Conservation (phyloP, 1,140 invertebrate species). For the Drosophila oshimai region DNA sequence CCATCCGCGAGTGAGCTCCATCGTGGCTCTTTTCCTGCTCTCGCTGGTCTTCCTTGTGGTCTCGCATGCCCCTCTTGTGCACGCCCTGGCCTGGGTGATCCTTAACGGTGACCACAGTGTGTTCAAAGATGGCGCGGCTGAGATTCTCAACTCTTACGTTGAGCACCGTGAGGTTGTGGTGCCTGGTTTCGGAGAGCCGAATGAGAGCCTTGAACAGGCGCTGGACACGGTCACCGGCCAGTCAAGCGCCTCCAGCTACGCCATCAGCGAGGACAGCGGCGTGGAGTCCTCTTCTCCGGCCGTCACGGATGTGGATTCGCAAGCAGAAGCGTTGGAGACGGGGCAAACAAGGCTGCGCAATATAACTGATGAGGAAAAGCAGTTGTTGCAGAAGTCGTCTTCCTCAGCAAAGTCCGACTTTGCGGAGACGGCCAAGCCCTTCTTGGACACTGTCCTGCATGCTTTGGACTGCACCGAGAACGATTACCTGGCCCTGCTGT, state of each 20-base stretch:
- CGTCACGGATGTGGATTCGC: conserved; percentile 27
- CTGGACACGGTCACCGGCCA: conserved; percentile 82
- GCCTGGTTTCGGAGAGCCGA: conserved; percentile 83
- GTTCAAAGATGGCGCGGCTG: conserved; percentile 88
- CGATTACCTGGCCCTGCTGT: conserved; percentile 96
- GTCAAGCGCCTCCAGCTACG: conserved; percentile 36
- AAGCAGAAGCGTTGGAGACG: conserved; percentile 5
- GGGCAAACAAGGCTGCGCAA: conserved; percentile 84
- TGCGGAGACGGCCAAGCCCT: conserved; percentile 85
- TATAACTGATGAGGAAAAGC: conserved; percentile 97
- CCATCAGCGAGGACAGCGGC: conserved; percentile 50
- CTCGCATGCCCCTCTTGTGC: conserved; percentile 93
- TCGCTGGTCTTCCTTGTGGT: conserved; percentile 99
- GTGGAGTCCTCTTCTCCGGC: conserved; percentile 39
- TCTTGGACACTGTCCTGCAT: conserved; percentile 93
- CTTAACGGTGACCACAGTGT: conserved; percentile 89
- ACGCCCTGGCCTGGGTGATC: conserved; percentile 94
- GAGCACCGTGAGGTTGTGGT: conserved; percentile 83
- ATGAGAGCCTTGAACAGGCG: conserved; percentile 87
- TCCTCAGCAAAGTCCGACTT: conserved; percentile 28
- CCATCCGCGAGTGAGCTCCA: conserved; percentile 91
- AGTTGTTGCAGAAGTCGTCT: conserved; percentile 84
- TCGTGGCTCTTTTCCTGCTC: conserved; percentile 95
- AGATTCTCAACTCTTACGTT: conserved; percentile 89
- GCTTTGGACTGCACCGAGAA: conserved; percentile 94